Conservation (phyloP, 2,888 invertebrate species). For the Cyaniris semiargus region DNA sequence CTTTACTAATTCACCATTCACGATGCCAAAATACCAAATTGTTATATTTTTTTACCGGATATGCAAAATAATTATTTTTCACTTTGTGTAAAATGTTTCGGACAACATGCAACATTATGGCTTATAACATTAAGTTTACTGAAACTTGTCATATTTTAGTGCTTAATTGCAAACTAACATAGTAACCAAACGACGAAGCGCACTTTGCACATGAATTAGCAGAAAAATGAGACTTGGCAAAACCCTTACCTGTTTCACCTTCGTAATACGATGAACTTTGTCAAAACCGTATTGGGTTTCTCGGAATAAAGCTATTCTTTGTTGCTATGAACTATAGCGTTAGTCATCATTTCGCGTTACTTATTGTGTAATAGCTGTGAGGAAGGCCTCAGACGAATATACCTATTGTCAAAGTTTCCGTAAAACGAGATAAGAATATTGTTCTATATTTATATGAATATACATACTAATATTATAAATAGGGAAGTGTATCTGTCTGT, state of each 20-base stretch:
- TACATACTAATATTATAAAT: too few species aligned
- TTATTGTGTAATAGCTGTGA: not conserved
- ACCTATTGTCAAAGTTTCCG: not conserved
- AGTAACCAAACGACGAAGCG: not conserved
- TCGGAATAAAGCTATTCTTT: slow-evolving; percentile 5
- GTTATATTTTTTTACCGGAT: too few species aligned
- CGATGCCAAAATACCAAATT: too few species aligned
- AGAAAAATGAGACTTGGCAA: slow-evolving; percentile 19
- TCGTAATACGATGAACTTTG: slow-evolving; percentile 13
- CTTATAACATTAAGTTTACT: too few species aligned
- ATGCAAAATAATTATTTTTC: too few species aligned
- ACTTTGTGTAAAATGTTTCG: too few species aligned
- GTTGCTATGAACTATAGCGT: slow-evolving; percentile 22
- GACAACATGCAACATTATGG: too few species aligned
- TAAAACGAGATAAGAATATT: not conserved
- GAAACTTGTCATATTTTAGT: too few species aligned
- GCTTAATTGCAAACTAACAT: not conserved
- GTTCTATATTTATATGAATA: too few species aligned
- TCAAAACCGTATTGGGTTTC: slow-evolving; percentile 12
- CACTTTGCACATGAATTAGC: not conserved
- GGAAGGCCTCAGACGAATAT: not conserved
- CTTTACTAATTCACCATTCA: too few species aligned
- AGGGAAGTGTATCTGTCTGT: too few species aligned
- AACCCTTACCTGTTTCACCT: not conserved
- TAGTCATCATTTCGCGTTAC: slow-evolving; percentile 5